A percentile compares a stretch with the other conserved stretches of the same genome.
phyloP scores from a whole-genome alignment of 2,888 invertebrate genomes.

The Strigamia maritima region DNA sequence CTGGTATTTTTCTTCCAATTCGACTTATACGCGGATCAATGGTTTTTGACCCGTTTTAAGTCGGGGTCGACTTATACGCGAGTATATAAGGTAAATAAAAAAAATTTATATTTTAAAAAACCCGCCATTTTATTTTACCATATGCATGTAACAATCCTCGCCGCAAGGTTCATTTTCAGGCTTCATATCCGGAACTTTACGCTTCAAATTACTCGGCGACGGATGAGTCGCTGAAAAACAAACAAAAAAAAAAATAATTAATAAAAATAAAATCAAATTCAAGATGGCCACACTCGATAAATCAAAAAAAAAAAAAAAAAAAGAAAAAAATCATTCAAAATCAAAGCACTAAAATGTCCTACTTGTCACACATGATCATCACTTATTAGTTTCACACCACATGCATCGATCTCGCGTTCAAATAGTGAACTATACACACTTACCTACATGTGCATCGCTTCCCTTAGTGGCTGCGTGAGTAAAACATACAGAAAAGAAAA shows the following conservation, averaged over 20 bases:
- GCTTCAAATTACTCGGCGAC: constrained; percentile 80
- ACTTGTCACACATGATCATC: too few species aligned
- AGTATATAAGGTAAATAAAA: not conserved
- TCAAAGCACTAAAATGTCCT: not conserved
- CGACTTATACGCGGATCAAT: too few species aligned
- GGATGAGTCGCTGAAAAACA: constrained; percentile 82
- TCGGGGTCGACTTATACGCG: too few species aligned
- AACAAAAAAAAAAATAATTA: too few species aligned
- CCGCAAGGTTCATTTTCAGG: constrained; percentile 81
- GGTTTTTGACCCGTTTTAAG: too few species aligned
- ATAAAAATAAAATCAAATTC: too few species aligned
- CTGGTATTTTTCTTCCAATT: too few species aligned
- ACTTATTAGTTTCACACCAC: not conserved
- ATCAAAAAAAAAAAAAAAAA: too few species aligned
- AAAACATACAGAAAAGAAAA: constrained; percentile 36
- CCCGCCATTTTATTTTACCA: constrained; percentile 62
- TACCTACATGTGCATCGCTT: constrained; percentile 38
- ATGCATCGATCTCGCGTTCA: constrained; percentile 1
- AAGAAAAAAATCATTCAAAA: not conserved
- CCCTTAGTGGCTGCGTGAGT: constrained; percentile 42
- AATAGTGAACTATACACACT: not conserved
- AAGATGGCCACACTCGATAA: too few species aligned
- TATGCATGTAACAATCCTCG: constrained; percentile 77
- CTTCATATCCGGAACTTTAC: constrained; percentile 84
- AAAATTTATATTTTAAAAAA: constrained; percentile 38